These are phyloP conservation scores for Tenualosa ilisha DNA, from an alignment of 2,797 vertebrate species.

Conservation along the genomic window DNA sequence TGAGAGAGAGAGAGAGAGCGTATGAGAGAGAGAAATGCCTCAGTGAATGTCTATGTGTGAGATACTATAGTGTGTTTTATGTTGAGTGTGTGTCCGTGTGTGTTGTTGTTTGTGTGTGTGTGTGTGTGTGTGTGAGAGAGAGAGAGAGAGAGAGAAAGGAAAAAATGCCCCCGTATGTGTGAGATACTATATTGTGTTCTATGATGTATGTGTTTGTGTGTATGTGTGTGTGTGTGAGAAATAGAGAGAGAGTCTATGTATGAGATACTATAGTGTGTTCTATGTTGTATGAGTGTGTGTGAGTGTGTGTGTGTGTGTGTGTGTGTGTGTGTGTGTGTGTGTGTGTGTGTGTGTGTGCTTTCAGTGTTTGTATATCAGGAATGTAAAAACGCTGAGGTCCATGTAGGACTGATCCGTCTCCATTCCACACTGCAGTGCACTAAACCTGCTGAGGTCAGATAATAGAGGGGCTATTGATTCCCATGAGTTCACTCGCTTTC, in stretches of 20 bases:
- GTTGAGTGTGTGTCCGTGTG: background rate
- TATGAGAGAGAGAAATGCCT: background rate
- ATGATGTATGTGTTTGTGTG: background rate
- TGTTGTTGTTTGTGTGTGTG: background rate
- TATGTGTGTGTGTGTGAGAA: background rate
- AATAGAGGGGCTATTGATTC: slow-evolving; percentile 13
- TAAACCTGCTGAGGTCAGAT: background rate
- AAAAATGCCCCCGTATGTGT: background rate
- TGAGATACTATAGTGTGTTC: background rate
- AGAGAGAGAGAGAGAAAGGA: background rate
- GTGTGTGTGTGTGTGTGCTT: background rate
- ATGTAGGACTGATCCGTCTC: background rate
- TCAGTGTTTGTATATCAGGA: background rate
- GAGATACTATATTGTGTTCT: background rate
- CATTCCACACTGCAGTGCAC: background rate
- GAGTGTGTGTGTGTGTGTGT: background rate
- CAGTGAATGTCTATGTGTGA: background rate
- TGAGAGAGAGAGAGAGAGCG: background rate
- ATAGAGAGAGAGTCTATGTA: background rate
- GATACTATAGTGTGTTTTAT: background rate
- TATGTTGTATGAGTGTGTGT: background rate
- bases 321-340: slow-evolving; percentile 13
- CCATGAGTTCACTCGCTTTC: background rate
- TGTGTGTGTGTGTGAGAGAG: background rate
- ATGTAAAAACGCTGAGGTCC: background rate